Percentiles rank a stretch among this genome's conserved stretches.
Conservation (phyloP, 2,797 vertebrate genomes). For the Phrynocephalus guinanensis region DNA sequence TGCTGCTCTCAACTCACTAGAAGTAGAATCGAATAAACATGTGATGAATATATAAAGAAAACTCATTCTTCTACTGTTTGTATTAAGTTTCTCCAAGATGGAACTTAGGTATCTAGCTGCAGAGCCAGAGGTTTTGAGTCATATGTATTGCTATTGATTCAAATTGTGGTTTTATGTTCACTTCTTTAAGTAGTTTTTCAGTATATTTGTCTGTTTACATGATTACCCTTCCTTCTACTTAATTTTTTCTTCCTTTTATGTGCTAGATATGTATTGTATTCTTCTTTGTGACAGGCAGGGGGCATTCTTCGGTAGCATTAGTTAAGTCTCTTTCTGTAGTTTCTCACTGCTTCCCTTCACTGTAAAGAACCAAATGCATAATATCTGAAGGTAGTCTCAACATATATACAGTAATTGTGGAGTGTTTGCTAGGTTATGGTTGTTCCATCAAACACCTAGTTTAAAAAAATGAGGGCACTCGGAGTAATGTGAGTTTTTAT, state of each 20-base stretch:
- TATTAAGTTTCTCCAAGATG: neutral
- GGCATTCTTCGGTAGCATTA: constrained; percentile 1
- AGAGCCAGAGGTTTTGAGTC: too few relatives aligned
- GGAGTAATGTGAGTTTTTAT: neutral
- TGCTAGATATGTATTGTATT: neutral
- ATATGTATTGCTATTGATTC: neutral
- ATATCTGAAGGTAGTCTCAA: neutral
- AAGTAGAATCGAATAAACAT: neutral
- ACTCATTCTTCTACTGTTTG: neutral
- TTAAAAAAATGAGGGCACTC: neutral
- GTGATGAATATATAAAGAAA: neutral
- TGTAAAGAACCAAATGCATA: neutral
- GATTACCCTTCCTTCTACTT: neutral
- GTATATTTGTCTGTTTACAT: neutral
- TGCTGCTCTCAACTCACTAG: neutral
- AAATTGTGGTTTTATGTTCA: neutral
- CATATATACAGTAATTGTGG: neutral
- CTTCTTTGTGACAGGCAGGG: constrained; percentile 24
- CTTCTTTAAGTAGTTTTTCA: neutral
- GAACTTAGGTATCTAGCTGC: too few relatives aligned
- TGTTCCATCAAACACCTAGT: neutral
- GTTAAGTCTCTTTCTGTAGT: neutral
- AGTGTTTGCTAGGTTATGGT: neutral
- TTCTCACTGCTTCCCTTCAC: neutral
- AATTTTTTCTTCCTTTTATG: neutral